Evolutionary conservation across 2,797 vertebrate species (phyloP), one percentile per base, ranked within the genome.

Genomic region (Sebastes cheni): DNA sequence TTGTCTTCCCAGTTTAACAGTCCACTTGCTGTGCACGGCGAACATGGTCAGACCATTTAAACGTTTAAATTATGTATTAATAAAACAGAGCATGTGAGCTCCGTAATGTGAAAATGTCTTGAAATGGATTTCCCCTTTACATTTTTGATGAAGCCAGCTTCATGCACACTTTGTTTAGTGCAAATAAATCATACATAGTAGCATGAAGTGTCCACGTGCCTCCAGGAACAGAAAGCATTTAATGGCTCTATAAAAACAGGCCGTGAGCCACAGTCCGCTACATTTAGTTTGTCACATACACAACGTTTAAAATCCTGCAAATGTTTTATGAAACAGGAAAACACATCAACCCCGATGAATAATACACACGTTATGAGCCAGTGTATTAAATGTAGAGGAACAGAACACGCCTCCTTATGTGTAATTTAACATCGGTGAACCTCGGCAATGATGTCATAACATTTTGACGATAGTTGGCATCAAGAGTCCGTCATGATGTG

Each of bases 61-160:
- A 59, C 22, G 6, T 71, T 66, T 1, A 69, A 39, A 60, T 65
- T 3, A 27, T 22, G 11, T 36, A 60, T 76, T 16, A 75, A 30
- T 27, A 65, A 42, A 6, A 18, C 20, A 42, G 7, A 29, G 29
- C 8, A 10, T 8, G 27, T 16, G 58, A 58, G n/a, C 59, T 32
- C 22, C 1, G 9, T 34, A 6, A 27, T 64, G 59, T 66, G 55
- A 32, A 23, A 16, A 20, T 54, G 23, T n/a, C 42, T 27, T 64
- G 54, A 67, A 22, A 67, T 50, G 46, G 55, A 72, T 39, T 61
- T 13, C 11, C 4, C 7, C 46, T 59, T 52, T 73, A n/a, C 29
- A 78, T 78, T 6, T 77, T 73, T 77, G 36, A 82, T 82, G 42
- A 30, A n/a, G 10, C 20, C 50, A 6, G 23, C 22, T 61, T 67